These are phyloP conservation scores for Grammomys surdaster DNA, from an alignment of 2,113 vertebrate species.

Conservation along the genomic window DNA sequence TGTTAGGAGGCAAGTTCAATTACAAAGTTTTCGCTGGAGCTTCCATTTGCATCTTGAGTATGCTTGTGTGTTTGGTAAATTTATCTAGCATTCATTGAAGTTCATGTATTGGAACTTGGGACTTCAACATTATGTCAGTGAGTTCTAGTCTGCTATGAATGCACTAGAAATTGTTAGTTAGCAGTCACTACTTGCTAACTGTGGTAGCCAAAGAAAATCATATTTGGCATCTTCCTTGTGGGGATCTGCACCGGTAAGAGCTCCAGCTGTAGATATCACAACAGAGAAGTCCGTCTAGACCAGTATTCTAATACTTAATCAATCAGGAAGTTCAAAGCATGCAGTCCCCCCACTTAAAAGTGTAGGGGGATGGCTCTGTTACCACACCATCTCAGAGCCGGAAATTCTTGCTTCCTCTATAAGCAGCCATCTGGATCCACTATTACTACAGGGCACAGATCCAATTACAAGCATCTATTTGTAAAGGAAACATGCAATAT, in stretches of 20 bases:
- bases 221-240: neutral
- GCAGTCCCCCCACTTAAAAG: neutral
- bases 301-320: constrained; percentile 23
- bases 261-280: neutral
- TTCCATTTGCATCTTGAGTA: neutral
- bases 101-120: neutral
- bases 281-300: neutral
- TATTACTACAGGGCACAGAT: constrained; percentile 58
- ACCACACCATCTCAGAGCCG: constrained; percentile 43
- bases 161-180: neutral
- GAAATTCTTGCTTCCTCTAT: constrained; percentile 73
- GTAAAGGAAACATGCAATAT: constrained; percentile 14
- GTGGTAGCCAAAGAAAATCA: neutral
- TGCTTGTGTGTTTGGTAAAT: neutral
- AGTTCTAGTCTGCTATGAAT: neutral
- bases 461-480: constrained; percentile 61
- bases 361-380: neutral
- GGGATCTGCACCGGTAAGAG: neutral
- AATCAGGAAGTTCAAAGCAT: constrained; percentile 59
- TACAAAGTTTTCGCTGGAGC: neutral
- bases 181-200: neutral
- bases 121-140: neutral
- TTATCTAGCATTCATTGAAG: neutral
- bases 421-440: constrained; percentile 70
- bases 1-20: neutral